A percentile compares a stretch with the other conserved stretches of the same genome.
These are phyloP conservation scores for Chirona hameri DNA, from an alignment of 2,888 invertebrate genomes.

Conservation along the genomic window DNA sequence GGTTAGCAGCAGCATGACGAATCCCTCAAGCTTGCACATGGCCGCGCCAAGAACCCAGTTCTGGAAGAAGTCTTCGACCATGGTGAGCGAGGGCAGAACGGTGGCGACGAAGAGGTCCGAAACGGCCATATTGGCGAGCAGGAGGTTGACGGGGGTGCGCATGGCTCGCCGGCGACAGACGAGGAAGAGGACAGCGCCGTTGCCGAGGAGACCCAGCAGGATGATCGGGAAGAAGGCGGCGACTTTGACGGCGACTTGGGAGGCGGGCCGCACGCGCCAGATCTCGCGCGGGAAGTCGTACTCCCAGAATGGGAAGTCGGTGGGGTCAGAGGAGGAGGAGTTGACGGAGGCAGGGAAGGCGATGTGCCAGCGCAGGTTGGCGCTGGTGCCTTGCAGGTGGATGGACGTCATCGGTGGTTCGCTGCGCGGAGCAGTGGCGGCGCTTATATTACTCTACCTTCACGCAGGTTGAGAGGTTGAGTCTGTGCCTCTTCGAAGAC, in stretches of 20 bases:
- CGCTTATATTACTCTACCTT: no score
- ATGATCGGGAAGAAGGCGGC: not conserved
- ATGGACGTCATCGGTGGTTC: no score
- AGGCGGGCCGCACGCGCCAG: not conserved
- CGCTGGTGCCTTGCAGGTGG: no score
- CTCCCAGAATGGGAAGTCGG: not conserved
- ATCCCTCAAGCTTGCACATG: not conserved
- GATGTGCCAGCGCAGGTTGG: not conserved
- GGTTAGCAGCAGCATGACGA: not conserved
- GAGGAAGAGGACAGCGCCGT: not conserved
- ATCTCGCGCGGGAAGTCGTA: not conserved
- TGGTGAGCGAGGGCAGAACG: not conserved
- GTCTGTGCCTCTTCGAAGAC: no score
- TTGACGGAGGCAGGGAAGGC: not conserved
- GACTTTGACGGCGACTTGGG: not conserved
- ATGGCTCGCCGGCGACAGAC: not conserved
- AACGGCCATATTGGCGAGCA: not conserved
- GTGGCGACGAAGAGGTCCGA: not conserved
- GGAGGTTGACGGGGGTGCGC: not conserved
- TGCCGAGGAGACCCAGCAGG: not conserved
- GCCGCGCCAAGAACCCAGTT: not conserved
- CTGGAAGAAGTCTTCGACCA: constrained; percentile 2
- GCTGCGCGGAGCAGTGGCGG: no score
- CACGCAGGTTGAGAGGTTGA: no score
- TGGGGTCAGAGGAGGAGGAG: not conserved